Percentiles rank a stretch among this genome's conserved stretches.
phyloP scores from a whole-genome alignment of 2,797 vertebrate species.

The Cottoperca gobio region DNA sequence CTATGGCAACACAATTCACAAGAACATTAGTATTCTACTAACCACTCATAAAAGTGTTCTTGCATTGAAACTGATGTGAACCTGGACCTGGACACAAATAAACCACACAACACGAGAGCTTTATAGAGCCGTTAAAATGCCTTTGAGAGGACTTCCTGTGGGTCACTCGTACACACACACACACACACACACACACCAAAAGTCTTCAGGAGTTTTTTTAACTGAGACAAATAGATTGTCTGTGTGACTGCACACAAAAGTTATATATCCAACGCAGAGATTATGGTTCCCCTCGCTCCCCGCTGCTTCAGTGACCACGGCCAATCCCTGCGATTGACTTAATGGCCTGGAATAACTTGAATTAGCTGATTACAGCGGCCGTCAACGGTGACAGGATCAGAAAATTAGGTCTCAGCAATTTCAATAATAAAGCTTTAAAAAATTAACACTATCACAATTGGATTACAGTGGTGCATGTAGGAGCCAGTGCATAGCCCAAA shows the following conservation, averaged over 20 bases:
- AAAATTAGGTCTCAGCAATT: conserved; percentile 84
- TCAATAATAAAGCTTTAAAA: conserved; percentile 85
- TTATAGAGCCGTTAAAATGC: conserved; percentile 57
- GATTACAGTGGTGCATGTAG: conserved; percentile 76
- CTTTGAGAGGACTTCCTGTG: conserved; percentile 26
- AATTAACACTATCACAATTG: conserved; percentile 84
- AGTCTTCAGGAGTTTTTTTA: conserved; percentile 38
- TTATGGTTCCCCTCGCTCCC: conserved; percentile 32
- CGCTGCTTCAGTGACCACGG: conserved; percentile 57
- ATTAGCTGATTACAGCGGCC: conserved; percentile 79
- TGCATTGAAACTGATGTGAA: conserved; percentile 23
- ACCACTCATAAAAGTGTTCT: conserved; percentile 50
- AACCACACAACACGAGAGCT: conserved; percentile 38
- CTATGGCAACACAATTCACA: conserved; percentile 42
- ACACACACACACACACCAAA: conserved; percentile 13
- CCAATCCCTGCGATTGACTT: conserved; percentile 67
- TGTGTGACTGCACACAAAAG: conserved; percentile 30
- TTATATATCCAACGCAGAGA: conserved; percentile 35
- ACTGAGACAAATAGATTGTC: conserved; percentile 40
- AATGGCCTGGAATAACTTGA: conserved; percentile 81
- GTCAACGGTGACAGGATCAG: conserved; percentile 75
- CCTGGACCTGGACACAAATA: conserved; percentile 23
- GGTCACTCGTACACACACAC: conserved; percentile 21
- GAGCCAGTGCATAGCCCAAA: conserved; percentile 70
- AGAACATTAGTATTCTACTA: conserved; percentile 34